Base-by-base conservation (phyloP, 2,113 vertebrate genomes). In the Nymphicus hollandicus region DNA sequence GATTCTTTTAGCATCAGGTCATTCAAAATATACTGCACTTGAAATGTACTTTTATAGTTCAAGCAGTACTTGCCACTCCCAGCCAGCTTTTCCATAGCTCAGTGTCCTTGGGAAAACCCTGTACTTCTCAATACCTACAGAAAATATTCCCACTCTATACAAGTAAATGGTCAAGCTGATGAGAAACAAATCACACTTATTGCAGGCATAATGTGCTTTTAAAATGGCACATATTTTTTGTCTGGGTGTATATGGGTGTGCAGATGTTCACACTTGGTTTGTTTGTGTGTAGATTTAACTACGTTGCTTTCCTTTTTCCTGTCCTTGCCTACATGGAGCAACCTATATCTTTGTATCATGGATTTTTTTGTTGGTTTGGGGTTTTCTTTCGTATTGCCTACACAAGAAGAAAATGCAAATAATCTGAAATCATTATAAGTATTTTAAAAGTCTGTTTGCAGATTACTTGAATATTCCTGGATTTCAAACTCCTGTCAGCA, bases 221-320 rank as follows among this genome's bases (percentile, higher is more conserved):
- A 20, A 93, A 74, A 41, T 13, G 9, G 2, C 33, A 76, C 63
- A 63, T 25, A 2, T 2, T 35, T 81, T 80, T 17, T 68, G 1
- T 3, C 55, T 55, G 6, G 2, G 2, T 55, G 6, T 9, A 7
- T 11, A 3, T 33, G 6, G 0, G 0, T 10, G 4, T 28, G 22
- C 11, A 58, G 20, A 10, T 22, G 8, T 43, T 56, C n/a, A 35
- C 17, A 22, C 33, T 82, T 27, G 11, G 25, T n/a, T 6, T 5
- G 2, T 7, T 25, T 56, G 8, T 35, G 5, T 7, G 31, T 46
- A 46, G 22, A 23, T 63, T 86, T 66, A n/a, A n/a, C 2, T 7
- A 3, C 0, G 0, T 47, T 37, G 10, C 7, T n/a, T 83, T 23
- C 12, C 16, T 50, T 82, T 63, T 76, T 5, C 3, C 44, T 56